Evolutionary conservation across 2,113 vertebrate species (phyloP), one percentile per base, ranked within the genome.

Genomic region (Lepisosteus oculatus): DNA sequence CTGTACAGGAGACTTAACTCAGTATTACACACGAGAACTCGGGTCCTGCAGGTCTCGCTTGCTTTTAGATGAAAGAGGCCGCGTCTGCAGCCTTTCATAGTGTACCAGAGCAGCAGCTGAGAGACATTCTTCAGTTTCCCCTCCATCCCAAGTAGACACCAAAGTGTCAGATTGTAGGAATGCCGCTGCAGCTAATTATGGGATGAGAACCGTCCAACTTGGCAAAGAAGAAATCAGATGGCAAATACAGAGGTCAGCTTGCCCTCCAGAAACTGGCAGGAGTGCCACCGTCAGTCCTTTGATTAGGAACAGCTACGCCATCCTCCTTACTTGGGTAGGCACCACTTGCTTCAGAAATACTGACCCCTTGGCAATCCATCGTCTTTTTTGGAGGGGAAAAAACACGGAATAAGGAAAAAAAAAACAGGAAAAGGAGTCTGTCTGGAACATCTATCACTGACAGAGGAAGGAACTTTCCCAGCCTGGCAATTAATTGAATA

Each of bases 181-280:
- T 43, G 66, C 17, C 14, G 44, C 14, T 66, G 69, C 66, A 5
- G 45, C 77, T 78, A 67, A 83, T 81, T 63, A 72, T 54, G 43
- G 68, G 64, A 76, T 43, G 67, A 43, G 17, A 65, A 14, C 44
- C 61, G 62, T 80, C 75, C 78, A 79, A 70, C 72, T 81, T 81
- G 79, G 77, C 82, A 74, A 67, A 41, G 62, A 76, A 68, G 79
- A 74, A 68, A 15, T 72, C 66, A 59, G 74, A 67, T 65, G 73
- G 69, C 79, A 78, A 85, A 77, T 70, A 67, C 61, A 76, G 76
- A 82, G 85, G 82, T 87, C 87, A 82, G 80, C 76, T 85, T 77
- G 82, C 76, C 83, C 82, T 89, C 74, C 59, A 81, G 82, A 67
- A 87, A 76, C 67, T 80, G 85, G 84, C 71, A 72, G 83, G 86